These are phyloP conservation scores for Drosophila guanche DNA, from an alignment of 1,140 invertebrate genomes.

Conservation along the genomic window DNA sequence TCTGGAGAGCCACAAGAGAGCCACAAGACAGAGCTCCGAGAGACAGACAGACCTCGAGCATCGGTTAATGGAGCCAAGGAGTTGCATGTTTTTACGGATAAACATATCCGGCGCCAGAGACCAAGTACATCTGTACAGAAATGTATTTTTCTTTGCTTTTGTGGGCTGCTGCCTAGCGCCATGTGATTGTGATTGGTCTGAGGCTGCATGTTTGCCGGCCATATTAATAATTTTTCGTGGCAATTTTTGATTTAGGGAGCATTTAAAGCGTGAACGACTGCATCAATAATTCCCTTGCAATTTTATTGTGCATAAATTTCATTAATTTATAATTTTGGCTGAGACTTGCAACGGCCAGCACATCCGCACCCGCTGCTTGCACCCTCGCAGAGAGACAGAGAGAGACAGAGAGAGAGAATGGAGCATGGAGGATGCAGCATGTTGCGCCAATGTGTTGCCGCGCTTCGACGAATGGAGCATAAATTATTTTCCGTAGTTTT, in stretches of 20 bases:
- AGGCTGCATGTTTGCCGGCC: conserved; percentile 66
- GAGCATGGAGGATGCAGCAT: conserved; percentile 52
- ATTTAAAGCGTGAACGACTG: conserved; percentile 84
- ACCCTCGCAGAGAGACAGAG: conserved; percentile 10
- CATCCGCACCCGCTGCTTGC: conserved; percentile 48
- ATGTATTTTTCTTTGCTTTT: conserved; percentile 5
- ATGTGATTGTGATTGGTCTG: conserved; percentile 43
- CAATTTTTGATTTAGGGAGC: conserved; percentile 82
- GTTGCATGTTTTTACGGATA: conserved; percentile 66
- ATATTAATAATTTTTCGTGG: conserved; percentile 75
- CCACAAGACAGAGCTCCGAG: conserved; percentile 35
- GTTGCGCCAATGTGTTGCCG: conserved; percentile 78
- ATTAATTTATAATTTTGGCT: conserved; percentile 83
- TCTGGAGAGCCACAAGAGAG: conserved; percentile 21
- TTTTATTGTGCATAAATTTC: conserved; percentile 84
- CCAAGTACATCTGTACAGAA: conserved; percentile 10
- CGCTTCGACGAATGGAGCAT: conserved; percentile 73
- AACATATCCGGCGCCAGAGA: conserved; percentile 69
- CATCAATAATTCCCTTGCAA: conserved; percentile 83
- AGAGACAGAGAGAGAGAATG: not conserved
- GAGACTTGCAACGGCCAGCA: conserved; percentile 45
- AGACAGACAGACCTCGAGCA: not conserved
- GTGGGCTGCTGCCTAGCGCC: conserved; percentile 36
- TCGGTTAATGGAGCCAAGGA: conserved; percentile 19
- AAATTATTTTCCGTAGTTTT: conserved; percentile 83